Percentiles rank a stretch among this genome's conserved stretches.
Evolutionary conservation across 2,797 vertebrate species (phyloP).

Genomic region (Cuniculus paca): DNA sequence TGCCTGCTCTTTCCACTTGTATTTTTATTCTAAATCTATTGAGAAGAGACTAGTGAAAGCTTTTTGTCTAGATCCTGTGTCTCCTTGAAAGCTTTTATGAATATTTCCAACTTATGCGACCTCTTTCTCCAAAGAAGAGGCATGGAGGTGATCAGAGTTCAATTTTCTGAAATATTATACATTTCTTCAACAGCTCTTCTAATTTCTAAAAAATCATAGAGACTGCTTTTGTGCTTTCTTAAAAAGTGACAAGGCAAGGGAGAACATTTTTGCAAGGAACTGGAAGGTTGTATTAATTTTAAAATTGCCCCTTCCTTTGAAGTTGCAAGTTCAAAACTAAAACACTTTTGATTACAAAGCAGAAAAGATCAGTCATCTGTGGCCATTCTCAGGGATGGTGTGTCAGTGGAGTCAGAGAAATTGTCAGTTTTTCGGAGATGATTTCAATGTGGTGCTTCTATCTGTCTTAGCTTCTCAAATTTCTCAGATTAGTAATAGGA

Average conservation of each 20-base stretch:
- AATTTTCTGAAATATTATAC: background rate
- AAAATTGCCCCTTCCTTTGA: slow-evolving; percentile 32
- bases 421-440: background rate
- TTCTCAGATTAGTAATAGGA: background rate
- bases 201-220: slow-evolving; percentile 28
- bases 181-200: slow-evolving; percentile 10
- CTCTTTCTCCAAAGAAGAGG: background rate
- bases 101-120: background rate
- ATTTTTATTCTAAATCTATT: slow-evolving; percentile 63
- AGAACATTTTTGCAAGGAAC: slow-evolving; percentile 9
- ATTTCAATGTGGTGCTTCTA: background rate
- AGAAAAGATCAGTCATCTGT: background rate
- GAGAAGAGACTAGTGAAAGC: background rate
- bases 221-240: background rate
- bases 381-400: background rate
- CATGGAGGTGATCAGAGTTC: background rate
- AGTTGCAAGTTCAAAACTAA: slow-evolving; percentile 1
- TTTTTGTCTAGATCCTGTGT: background rate
- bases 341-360: background rate
- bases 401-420: background rate
- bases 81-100: slow-evolving; percentile 52
- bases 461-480: background rate
- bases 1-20: background rate
- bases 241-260: background rate
- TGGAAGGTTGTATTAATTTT: background rate